Evolutionary conservation across 2,797 vertebrate genomes (phyloP).

Genomic region (Falco biarmicus): DNA sequence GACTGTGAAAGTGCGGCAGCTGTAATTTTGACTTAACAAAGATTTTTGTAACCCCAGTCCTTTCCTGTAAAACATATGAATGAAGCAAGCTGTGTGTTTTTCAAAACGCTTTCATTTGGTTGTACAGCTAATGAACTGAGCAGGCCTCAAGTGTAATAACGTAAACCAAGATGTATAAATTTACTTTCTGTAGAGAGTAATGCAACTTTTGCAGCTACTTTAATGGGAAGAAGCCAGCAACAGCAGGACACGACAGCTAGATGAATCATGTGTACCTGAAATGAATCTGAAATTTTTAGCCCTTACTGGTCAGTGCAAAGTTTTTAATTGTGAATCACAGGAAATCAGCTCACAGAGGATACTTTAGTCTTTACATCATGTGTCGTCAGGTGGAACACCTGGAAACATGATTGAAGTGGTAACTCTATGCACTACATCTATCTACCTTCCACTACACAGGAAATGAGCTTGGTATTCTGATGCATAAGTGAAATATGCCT

Average conservation of each 20-base stretch:
- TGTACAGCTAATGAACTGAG: neutral
- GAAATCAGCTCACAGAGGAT: neutral
- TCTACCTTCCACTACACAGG: neutral
- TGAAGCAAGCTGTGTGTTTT: neutral
- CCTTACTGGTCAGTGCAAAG: neutral
- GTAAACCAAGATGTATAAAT: neutral
- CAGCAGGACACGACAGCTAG: neutral
- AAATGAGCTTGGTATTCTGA: constrained; percentile 21
- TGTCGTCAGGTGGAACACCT: neutral
- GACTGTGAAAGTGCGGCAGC: neutral
- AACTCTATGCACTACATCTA: neutral
- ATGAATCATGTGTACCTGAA: neutral
- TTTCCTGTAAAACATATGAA: neutral
- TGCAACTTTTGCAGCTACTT: neutral
- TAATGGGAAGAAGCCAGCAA: neutral
- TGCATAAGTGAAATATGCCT: neutral
- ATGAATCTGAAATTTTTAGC: neutral
- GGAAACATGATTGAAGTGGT: neutral
- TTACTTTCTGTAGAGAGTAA: neutral
- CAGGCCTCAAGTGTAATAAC: neutral
- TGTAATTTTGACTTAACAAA: neutral
- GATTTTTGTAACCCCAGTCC: neutral
- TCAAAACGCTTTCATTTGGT: neutral
- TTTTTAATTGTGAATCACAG: neutral
- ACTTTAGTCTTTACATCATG: neutral